These are phyloP conservation scores for Caenorhabditis plicata DNA, from an alignment of 2,888 invertebrate species.

Conservation along the genomic window DNA sequence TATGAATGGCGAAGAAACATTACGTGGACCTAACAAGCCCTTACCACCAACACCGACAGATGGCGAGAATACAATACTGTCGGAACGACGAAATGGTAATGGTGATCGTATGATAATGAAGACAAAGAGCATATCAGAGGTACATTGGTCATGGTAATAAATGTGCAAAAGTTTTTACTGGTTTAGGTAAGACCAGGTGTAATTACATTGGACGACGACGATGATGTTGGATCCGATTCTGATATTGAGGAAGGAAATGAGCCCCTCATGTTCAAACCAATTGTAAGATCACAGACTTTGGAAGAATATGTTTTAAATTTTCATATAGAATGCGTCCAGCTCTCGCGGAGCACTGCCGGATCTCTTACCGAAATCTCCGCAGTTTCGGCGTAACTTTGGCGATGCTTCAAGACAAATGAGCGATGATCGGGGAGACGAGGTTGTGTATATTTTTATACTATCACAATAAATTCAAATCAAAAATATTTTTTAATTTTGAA, in stretches of 20 bases:
- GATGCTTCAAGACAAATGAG: conserved; percentile 23
- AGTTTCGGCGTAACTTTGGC: conserved; percentile 29
- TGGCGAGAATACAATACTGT: conserved; percentile 39
- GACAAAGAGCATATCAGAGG: conserved; percentile 56
- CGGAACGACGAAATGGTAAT: conserved; percentile 33
- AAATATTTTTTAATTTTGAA: background rate
- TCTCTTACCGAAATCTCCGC: conserved; percentile 44
- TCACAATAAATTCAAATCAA: too few relatives aligned
- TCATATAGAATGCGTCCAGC: conserved; percentile 25
- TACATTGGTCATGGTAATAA: conserved; percentile 17
- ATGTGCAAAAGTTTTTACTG: background rate
- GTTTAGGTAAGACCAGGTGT: conserved; percentile 26
- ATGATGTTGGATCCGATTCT: conserved; percentile 27
- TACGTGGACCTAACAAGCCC: conserved; percentile 78
- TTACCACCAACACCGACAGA: conserved; percentile 92
- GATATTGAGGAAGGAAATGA: conserved; percentile 31
- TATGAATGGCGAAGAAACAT: conserved; percentile 46
- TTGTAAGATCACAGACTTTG: conserved; percentile 14
- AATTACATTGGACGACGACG: conserved; percentile 33
- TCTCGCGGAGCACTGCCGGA: conserved; percentile 49
- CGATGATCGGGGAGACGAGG: conserved; percentile 43
- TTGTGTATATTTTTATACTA: conserved; percentile 4
- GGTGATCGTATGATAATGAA: conserved; percentile 47
- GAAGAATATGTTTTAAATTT: background rate
- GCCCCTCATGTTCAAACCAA: conserved; percentile 36